Base-by-base conservation (phyloP, 2,113 vertebrate species). In the Eulemur macaco region DNA sequence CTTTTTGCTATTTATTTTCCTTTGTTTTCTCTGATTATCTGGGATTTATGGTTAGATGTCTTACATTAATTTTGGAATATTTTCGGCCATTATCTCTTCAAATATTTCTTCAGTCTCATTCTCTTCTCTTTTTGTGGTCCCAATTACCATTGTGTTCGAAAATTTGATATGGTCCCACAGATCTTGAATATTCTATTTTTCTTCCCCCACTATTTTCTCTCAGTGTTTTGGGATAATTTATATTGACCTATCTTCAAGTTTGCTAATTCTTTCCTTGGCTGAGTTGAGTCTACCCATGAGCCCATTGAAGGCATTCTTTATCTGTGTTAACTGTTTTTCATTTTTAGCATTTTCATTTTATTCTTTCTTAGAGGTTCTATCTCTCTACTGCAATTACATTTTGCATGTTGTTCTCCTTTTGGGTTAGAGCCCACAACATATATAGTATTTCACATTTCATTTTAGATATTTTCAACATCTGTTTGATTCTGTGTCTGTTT, bases 61-160 rank as follows among this genome's bases (percentile, higher is more conserved):
- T 73, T 94, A 91, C n/a, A 29, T 91, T 95, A 92, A 89, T 77
- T 93, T 82, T 63, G 83, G 63, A 56, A 71, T 96, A 89, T 78
- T 97, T 96, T 91, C 50, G 78, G 18, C 29, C 47, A 73, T 77
- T 91, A 77, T 88, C 52, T 96, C 73, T 93, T 77, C 60, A 93
- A 39, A 69, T 89, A 86, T 85, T 96, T 93, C 73, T 76, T 96
- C 73, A 66, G 39, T 71, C 29, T 54, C 23, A 8, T 86, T 96
- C 39, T 96, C 27, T 91, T 64, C 64, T 68, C 31, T 95, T 95
- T 90, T 54, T 95, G 77, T 86, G 42, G 89, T 82, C 29, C 87
- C 73, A 73, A 11, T 86, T 83, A 87, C 17, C n/a, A 78, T 5
- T 83, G 58, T 68, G 20, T 83, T 90, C 73, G 54, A 84, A 34